Base-by-base conservation (phyloP, 2,113 vertebrate genomes). In the Fukomys damarensis region DNA sequence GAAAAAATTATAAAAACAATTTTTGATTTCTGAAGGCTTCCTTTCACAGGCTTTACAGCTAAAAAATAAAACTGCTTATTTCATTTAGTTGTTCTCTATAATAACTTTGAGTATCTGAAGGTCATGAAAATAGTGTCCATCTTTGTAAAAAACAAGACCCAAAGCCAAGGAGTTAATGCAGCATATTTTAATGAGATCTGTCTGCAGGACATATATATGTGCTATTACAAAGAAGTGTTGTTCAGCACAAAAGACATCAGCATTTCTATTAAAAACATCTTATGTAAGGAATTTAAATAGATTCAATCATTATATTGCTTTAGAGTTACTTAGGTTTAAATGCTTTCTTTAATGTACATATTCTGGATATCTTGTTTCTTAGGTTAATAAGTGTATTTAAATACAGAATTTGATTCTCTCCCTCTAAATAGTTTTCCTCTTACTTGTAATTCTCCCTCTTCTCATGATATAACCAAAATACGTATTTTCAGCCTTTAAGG, bases 31-130 rank as follows among this genome's bases (percentile, higher is more conserved):
- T 7, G 0, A 63, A 43, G 41, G 0, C 83, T 77, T 91, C 82
- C 46, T 98, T 59, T 32, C 13, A 20, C 86, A 85, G 13, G 9
- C 52, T 87, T 93, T 72, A n/a, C 89, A 96, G 86, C 41, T 83
- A 12, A 65, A 94, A 92, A 56, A 83, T 91, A 26, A 95, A 98
- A 94, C 46, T 14, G 68, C 7, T 79, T 92, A 83, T 49, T 85
- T 97, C 90, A 96, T 94, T 97, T 5, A 81, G 83, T 94, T 94
- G 41, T 61, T 87, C 96, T 59, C 66, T 91, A 80, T 22, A 97
- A 88, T 59, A 43, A 68, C 58, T 97, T 96, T 92, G 63, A 2
- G 6, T 0, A 63, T 17, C 87, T 93, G 76, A 97, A 97, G 43
- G 12, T 61, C 5, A 13, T 82, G 59, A 76, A 97, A 93, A 93